A percentile compares a stretch with the other conserved stretches of the same genome.
Conservation (phyloP, 2,888 invertebrate species). For the Myopa testacea region DNA sequence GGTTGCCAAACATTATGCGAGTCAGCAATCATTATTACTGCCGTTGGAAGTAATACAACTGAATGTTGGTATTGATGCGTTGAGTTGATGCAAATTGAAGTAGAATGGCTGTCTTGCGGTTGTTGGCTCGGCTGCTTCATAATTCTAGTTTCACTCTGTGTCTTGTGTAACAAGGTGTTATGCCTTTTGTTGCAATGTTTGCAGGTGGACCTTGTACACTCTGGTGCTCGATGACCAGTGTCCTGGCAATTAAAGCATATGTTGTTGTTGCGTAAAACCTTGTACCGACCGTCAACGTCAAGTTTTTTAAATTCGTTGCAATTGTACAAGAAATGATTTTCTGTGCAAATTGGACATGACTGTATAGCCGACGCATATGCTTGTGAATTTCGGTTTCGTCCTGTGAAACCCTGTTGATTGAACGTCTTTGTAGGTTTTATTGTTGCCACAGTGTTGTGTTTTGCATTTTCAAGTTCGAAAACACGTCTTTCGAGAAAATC, state of each 20-base stretch:
- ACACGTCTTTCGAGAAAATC: not conserved
- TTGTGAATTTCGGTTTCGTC: not conserved
- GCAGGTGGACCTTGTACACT: conserved; percentile 15
- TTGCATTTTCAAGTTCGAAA: conserved; percentile 1
- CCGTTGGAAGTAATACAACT: not conserved
- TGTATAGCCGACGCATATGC: not conserved
- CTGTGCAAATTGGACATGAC: conserved; percentile 4
- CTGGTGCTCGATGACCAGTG: not conserved
- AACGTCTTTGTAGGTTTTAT: not conserved
- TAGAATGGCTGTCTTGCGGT: not conserved
- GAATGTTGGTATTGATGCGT: not conserved
- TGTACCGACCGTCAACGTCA: not conserved
- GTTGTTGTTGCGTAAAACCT: not conserved
- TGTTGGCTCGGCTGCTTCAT: not conserved
- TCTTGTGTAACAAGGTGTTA: conserved; percentile 1
- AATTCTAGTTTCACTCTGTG: not conserved
- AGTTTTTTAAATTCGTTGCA: conserved; percentile 1
- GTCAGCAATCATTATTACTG: not conserved
- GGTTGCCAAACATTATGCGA: conserved; percentile 12
- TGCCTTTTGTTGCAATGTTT: not conserved
- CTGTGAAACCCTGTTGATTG: not conserved
- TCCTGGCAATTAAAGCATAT: conserved; percentile 14
- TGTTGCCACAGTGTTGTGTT: not conserved
- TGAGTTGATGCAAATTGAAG: not conserved
- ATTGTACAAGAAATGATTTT: not conserved